A percentile compares a stretch with the other conserved stretches of the same genome.
Conservation (phyloP, 2,888 invertebrate species). For the Conops quadrifasciatus region DNA sequence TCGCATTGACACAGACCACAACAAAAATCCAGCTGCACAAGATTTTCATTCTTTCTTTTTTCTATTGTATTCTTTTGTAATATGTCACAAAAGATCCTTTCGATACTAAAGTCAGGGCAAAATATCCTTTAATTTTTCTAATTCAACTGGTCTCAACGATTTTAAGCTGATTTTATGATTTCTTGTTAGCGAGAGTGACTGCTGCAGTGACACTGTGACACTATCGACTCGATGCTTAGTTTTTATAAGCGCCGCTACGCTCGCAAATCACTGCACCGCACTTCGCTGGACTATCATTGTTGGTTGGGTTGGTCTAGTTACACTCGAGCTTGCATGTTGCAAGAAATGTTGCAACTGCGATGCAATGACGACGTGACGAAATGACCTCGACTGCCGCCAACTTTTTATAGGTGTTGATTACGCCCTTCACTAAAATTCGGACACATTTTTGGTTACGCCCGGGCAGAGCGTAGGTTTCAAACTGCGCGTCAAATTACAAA, state of each 20-base stretch:
- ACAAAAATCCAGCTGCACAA: conserved; percentile 4
- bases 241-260: not conserved
- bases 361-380: not conserved
- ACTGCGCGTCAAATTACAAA: conserved; percentile 6
- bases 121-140: too few relatives aligned
- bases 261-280: not conserved
- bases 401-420: not conserved
- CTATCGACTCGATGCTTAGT: not conserved
- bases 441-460: not conserved
- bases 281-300: not conserved
- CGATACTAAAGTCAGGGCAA: too few relatives aligned
- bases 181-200: not conserved
- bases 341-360: conserved; percentile 12
- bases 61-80: not conserved
- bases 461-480: conserved; percentile 9
- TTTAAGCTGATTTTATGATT: not conserved
- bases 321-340: not conserved
- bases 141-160: too few relatives aligned
- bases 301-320: not conserved
- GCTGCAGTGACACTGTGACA: conserved; percentile 2
- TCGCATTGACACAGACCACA: conserved; percentile 30
- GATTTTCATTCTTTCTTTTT: conserved; percentile 4
- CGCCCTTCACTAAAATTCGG: not conserved
- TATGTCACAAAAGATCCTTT: not conserved
- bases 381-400: conserved; percentile 9